phyloP scores from a whole-genome alignment of 2,797 vertebrate genomes.

The Mormyrops boulengeri region DNA sequence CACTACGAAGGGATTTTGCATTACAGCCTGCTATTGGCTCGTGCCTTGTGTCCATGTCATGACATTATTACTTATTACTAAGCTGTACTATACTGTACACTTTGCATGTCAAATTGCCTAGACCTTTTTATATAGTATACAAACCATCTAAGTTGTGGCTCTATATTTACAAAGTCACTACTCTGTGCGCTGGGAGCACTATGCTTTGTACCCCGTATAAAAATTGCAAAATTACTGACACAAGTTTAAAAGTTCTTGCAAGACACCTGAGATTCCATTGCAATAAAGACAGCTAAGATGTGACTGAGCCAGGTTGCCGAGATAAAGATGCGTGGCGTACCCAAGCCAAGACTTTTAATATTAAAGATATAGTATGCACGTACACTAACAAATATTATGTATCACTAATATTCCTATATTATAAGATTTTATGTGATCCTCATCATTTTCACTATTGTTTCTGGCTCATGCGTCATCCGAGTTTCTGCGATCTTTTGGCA shows the following conservation, averaged over 20 bases:
- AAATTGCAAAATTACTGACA: background rate
- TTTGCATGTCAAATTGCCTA: background rate
- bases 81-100: background rate
- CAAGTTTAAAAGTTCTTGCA: background rate
- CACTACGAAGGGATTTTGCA: background rate
- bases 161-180: background rate
- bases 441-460: too few species aligned
- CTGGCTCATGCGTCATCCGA: too few species aligned
- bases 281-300: background rate
- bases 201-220: background rate
- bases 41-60: background rate
- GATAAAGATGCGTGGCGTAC: background rate
- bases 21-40: background rate
- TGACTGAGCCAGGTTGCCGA: background rate
- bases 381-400: too few species aligned
- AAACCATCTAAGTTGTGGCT: background rate
- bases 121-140: background rate
- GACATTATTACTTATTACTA: background rate
- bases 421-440: too few species aligned
- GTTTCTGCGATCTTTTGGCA: too few species aligned
- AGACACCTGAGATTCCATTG: background rate
- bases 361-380: too few species aligned
- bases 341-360: background rate
- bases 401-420: too few species aligned
- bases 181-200: background rate